phyloP scores from a whole-genome alignment of 2,888 invertebrate species.

The Polylopha cassiicola region DNA sequence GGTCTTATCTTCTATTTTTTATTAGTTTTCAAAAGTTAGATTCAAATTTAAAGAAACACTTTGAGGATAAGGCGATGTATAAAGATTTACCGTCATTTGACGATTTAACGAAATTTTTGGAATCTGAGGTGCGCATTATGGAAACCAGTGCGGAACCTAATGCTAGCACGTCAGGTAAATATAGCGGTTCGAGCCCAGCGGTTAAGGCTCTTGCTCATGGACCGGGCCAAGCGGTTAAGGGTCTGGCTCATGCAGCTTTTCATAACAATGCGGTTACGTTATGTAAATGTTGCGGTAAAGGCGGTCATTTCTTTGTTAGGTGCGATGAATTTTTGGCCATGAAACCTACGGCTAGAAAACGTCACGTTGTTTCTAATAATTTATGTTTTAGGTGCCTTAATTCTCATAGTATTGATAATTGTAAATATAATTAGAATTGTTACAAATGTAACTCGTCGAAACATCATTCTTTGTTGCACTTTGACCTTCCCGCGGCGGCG shows the following conservation, averaged over 20 bases:
- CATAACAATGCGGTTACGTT: neutral
- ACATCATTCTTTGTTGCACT: neutral
- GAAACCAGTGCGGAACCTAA: neutral
- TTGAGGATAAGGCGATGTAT: neutral
- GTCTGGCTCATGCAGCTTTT: neutral
- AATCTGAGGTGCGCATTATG: neutral
- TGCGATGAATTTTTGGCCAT: neutral
- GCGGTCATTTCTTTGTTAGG: neutral
- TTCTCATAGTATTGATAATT: neutral
- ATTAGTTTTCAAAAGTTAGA: neutral
- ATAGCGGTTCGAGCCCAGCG: neutral
- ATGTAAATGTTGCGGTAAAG: neutral
- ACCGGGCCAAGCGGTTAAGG: no score
- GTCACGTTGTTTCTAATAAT: neutral
- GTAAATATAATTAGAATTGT: neutral
- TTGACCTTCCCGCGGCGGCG: neutral
- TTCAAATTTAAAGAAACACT: neutral
- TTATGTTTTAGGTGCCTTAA: neutral
- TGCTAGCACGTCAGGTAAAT: neutral
- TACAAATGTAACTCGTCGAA: neutral
- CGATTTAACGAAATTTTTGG: neutral
- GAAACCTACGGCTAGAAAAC: neutral
- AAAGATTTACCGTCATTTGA: neutral
- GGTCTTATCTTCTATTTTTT: neutral
- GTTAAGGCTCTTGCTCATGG: no score